phyloP scores from a whole-genome alignment of 2,888 invertebrate genomes.

The Xanthia togata region DNA sequence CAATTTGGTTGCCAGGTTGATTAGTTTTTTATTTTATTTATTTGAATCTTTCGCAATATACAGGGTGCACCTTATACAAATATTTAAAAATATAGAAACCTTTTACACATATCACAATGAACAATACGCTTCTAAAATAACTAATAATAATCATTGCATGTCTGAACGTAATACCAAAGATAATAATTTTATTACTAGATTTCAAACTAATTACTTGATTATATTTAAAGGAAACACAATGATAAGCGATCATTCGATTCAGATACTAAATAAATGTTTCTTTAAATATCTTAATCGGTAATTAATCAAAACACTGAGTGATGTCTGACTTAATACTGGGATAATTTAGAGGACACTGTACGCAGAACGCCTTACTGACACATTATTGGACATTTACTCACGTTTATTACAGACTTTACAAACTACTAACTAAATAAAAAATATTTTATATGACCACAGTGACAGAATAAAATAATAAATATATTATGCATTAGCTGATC shows the following conservation, averaged over 20 bases:
- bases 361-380: neutral
- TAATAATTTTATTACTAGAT: slow-evolving; percentile 25
- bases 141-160: neutral
- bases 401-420: neutral
- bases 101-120: neutral
- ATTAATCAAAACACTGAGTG: slow-evolving; percentile 12
- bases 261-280: neutral
- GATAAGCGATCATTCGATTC: slow-evolving; percentile 18
- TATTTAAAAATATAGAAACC: neutral
- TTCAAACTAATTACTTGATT: slow-evolving; percentile 25
- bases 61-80: too few relatives aligned
- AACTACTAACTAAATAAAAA: neutral
- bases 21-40: neutral
- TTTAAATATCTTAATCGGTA: slow-evolving; percentile 2
- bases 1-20: too few relatives aligned
- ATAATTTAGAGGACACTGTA: neutral
- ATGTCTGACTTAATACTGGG: slow-evolving; percentile 33
- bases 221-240: slow-evolving; percentile 9
- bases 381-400: neutral
- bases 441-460: neutral
- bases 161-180: neutral
- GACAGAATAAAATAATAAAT: neutral
- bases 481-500: neutral
- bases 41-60: neutral
- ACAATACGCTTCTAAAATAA: neutral